Conservation (phyloP, 2,113 vertebrate species). For the Ciconia maguari region DNA sequence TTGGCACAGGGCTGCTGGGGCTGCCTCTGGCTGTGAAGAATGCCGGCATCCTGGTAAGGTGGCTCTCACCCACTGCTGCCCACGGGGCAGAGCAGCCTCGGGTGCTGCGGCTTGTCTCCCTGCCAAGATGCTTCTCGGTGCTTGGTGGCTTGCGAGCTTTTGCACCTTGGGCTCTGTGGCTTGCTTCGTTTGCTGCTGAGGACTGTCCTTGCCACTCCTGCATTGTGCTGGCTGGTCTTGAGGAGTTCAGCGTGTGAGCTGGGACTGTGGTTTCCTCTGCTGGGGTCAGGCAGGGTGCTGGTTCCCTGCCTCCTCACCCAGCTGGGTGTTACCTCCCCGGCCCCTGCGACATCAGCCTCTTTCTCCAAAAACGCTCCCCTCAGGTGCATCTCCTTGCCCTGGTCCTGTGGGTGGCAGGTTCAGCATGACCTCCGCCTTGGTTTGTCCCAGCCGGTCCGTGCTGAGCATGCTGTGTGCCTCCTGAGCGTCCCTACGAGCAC, state of each 20-base stretch:
- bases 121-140: neutral
- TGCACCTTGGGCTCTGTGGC: neutral
- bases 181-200: neutral
- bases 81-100: neutral
- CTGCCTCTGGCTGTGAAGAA: slow-evolving; percentile 94
- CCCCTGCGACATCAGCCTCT: neutral
- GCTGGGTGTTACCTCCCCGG: neutral
- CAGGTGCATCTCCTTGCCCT: neutral
- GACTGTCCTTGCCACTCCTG: neutral
- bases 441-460: neutral
- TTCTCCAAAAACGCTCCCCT: neutral
- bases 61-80: neutral
- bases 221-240: neutral
- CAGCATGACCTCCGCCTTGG: rapidly evolving
- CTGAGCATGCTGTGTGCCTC: neutral
- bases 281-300: neutral
- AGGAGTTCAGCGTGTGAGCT: neutral
- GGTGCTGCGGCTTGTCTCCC: neutral
- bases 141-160: neutral
- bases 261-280: neutral
- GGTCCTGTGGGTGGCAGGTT: neutral
- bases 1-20: slow-evolving; percentile 91
- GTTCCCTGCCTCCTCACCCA: neutral
- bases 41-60: slow-evolving; percentile 91
- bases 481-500: neutral